Evolutionary conservation across 2,113 vertebrate genomes (phyloP), one percentile per base, ranked within the genome.

Genomic region (Ascaphus truei): DNA sequence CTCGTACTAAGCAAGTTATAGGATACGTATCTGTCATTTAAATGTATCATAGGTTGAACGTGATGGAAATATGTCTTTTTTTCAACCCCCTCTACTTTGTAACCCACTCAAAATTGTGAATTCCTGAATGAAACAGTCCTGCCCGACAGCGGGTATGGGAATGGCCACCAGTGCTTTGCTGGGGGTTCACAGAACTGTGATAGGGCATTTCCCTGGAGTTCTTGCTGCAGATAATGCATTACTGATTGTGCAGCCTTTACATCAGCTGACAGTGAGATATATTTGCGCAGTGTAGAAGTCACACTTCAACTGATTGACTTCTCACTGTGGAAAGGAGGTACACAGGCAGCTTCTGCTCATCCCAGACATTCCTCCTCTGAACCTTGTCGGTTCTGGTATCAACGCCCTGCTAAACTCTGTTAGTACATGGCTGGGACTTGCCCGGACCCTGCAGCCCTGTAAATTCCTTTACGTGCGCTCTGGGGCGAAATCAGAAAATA

Each of bases 221-320:
- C 37, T 41, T 41, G 37, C 37, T 12, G 8, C 5, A 41, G 8
- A 41, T 41, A 15, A 41, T 15, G 5, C 11, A 4, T 41, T 41
- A 41, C 11, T 41, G 37, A 41, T 15, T 41, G n/a, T n/a, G 37
- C 37, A 41, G 37, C 8, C 22, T 23, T n/a, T 50, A 10, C 4
- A 50, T 50, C 18, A 50, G 47, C 47, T 25, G 47, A 50, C 9
- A 25, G 18, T 3, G 20, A 23, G 1, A 11, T 9, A 23, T 7
- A 50, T 50, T 23, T 50, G 18, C 16, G n/a, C 10, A 25, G 11
- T 15, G 23, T 4, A 30, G 6, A 27, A 31, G 18, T 23, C 27
- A 62, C 59, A 62, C 30, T 25, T 50, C 26, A n/a, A n/a, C n/a
- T 34, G 18, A 48, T 30, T 53, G 62, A 65, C 48, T 53, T 13